Base-by-base conservation (phyloP, 1,140 invertebrate species). In the Euschistus heros region DNA sequence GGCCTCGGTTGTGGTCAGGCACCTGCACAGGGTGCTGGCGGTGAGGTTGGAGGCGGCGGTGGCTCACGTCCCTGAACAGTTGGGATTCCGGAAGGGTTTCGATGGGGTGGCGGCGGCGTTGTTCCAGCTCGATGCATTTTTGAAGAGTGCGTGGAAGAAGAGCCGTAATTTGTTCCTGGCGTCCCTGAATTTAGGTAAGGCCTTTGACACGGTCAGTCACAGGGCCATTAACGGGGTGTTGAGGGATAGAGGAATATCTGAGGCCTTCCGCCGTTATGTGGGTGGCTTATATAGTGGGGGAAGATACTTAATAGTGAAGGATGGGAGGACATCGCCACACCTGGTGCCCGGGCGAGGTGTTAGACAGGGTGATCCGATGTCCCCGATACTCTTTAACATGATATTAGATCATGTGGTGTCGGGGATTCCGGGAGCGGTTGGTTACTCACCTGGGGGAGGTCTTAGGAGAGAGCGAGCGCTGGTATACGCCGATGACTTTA, bases 171-270 rank as follows among this genome's bases (percentile, higher is more conserved):
- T n/a, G n/a, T n/a, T n/a, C n/a, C n/a, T n/a, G n/a, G n/a, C n/a
- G n/a, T n/a, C n/a, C n/a, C 47, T 52, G 47, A 18, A 52, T 18
- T 13, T 52, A 18, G 20, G 47, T 13, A 52, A 52, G 47, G 47
- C 47, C 13, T 52, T 52, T 52, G 47, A 52, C 47, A 52, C 13
- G 6, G 47, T 52, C n/a, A 52, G 47, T 18, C 47, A 52, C n/a
- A 6, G 13, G 13, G 47, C 47, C 47, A 52, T 52, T 52, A 6
- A 6, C n/a, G 13, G 47, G 13, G 5, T 52, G 13, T 18, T 52
- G 8, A 8, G 42, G 7, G 42, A 44, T 7, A 8, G 42, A 44
- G 42, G 42, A 17, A 10, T 44, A 10, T 17, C 7, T 7, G 42
- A 8, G 7, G 42, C 7, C 8, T 17, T 44, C 8, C 17, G 42